Base-by-base conservation (phyloP, 2,113 vertebrate species). In the Ptychochromis oligacanthus region DNA sequence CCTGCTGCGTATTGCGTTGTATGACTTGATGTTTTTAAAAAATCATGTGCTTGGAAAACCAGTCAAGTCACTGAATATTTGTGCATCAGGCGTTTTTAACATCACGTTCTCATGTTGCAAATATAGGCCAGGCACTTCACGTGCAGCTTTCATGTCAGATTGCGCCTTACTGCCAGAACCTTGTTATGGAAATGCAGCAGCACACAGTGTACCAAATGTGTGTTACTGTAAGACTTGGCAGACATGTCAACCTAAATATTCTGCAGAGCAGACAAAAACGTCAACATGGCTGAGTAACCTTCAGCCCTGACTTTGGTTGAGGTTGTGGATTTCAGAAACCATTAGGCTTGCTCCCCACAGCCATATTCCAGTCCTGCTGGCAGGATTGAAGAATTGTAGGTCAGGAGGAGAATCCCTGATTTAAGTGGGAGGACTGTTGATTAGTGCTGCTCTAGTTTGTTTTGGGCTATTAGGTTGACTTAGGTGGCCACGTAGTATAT, bases 181-280 rank as follows among this genome's bases (percentile, higher is more conserved):
- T 31, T 36, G 49, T 57, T 65, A 31, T 81, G 40, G 7, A 81
- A 59, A 59, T 64, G n/a, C 46, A 77, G 76, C 77, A 79, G 93
- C 86, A 90, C 87, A 74, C n/a, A 26, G 22, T 93, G 90, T 92
- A 74, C 89, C 31, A 72, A 67, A 90, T 88, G 60, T 86, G 79
- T 81, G 81, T 83, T 78, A 76, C 54, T 82, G 75, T 81, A 81
- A 81, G 22, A 77, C 70, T 79, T 89, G 80, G 67, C 82, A 82
- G 65, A 80, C 75, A 77, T 54, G 60, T 84, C 84, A 90, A 88
- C 89, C 88, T 84, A 85, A 31, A 89, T 81, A 74, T 90, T 91
- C 86, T 94, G 92, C 91, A 92, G 31, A 91, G 90, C 89, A 91
- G 93, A 80, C 75, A 62, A 20, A 61, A 60, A 38, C 18, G 70